Conservation (phyloP, 2,888 invertebrate genomes). For the Drosophila cracens region DNA sequence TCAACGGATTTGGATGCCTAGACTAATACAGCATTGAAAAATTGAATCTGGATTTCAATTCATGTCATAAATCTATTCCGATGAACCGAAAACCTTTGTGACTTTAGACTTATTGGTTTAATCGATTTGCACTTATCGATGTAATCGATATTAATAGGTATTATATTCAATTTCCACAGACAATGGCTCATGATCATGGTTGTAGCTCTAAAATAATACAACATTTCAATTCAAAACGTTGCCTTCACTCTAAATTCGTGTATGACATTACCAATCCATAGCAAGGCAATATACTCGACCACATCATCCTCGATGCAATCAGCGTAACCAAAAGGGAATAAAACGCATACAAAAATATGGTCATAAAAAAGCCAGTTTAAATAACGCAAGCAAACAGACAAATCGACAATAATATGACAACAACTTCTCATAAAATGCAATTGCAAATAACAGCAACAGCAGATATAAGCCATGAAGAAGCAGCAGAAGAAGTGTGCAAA, state of each 20-base stretch:
- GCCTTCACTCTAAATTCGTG: too few relatives aligned
- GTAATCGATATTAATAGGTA: neutral
- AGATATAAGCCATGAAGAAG: constrained; percentile 9
- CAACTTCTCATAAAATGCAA: constrained; percentile 59
- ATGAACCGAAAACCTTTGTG: neutral
- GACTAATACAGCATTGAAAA: neutral
- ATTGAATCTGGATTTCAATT: neutral
- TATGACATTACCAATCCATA: neutral
- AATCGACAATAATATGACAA: constrained; percentile 41
- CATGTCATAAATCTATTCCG: neutral
- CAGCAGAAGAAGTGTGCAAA: constrained; percentile 8
- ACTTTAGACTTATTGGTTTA: neutral
- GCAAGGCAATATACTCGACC: neutral
- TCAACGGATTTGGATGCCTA: neutral
- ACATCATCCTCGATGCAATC: neutral
- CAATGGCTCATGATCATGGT: neutral
- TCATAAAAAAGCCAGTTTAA: constrained; percentile 31
- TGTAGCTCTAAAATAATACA: neutral
- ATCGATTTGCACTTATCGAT: neutral
- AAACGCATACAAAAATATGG: constrained; percentile 1
- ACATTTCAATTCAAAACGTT: neutral
- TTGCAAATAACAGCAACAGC: constrained; percentile 43
- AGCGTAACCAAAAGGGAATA: neutral
- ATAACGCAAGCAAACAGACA: constrained; percentile 31
- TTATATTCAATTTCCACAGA: neutral